A percentile compares a stretch with the other conserved stretches of the same genome.
phyloP scores from a whole-genome alignment of 2,888 invertebrate species.

The Physocephala rufipes region DNA sequence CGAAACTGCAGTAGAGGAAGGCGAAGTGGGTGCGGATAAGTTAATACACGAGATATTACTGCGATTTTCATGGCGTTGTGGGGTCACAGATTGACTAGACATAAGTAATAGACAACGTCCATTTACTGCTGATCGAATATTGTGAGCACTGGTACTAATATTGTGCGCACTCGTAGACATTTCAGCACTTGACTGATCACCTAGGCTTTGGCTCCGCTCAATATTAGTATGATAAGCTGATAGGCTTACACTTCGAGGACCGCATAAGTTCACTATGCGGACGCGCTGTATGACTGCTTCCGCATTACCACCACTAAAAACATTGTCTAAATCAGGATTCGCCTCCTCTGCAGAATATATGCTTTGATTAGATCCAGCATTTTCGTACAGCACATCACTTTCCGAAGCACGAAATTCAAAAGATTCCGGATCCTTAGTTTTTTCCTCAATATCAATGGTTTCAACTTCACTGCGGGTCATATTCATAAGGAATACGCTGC shows the following conservation, averaged over 20 bases:
- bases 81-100: constrained; percentile 26
- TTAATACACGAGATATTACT: constrained; percentile 59
- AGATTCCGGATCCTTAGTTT: constrained; percentile 64
- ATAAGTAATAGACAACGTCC: constrained; percentile 47
- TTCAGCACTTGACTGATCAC: constrained; percentile 54
- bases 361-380: constrained; percentile 73
- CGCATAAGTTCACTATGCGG: constrained; percentile 55
- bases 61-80: constrained; percentile 50
- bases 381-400: constrained; percentile 68
- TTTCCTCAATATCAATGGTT: constrained; percentile 62
- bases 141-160: constrained; percentile 45
- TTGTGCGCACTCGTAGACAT: not conserved
- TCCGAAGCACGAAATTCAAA: constrained; percentile 68
- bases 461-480: constrained; percentile 70
- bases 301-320: constrained; percentile 54
- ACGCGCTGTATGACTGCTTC: constrained; percentile 52
- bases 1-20: constrained; percentile 52
- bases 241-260: constrained; percentile 31
- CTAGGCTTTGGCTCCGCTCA: constrained; percentile 64
- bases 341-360: constrained; percentile 74
- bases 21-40: constrained; percentile 51
- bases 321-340: constrained; percentile 66
- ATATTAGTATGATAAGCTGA: constrained; percentile 54
- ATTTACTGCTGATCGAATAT: constrained; percentile 42
- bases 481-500: constrained; percentile 93